Evolutionary conservation across 1,140 invertebrate species (phyloP).

Genomic region (Teleogryllus occipitalis): DNA sequence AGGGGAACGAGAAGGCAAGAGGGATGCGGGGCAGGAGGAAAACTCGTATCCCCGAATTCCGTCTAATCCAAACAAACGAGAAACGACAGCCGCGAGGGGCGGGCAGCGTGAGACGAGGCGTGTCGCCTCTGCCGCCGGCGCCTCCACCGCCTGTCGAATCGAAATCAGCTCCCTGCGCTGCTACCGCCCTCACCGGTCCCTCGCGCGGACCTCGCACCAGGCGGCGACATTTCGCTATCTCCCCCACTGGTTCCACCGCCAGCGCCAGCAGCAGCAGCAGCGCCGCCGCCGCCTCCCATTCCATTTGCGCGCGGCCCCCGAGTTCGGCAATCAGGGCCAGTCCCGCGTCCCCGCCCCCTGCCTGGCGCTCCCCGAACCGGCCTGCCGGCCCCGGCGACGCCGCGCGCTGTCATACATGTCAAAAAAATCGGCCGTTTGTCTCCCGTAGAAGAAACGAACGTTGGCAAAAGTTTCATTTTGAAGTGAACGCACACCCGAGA

Average conservation of each 20-base stretch:
- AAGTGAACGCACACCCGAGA: background rate
- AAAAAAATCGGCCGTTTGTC: background rate
- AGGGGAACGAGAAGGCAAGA: too few species aligned
- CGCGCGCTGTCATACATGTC: background rate
- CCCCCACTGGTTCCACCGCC: too few species aligned
- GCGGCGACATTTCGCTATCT: too few species aligned
- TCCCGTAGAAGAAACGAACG: background rate
- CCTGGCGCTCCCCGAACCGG: background rate
- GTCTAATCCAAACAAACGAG: background rate
- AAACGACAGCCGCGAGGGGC: background rate
- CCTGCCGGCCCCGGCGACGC: too few species aligned
- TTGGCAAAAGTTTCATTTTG: conserved; percentile 1
- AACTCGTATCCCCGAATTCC: background rate
- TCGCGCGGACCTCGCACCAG: too few species aligned
- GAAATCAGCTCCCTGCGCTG: too few species aligned
- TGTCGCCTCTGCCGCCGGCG: background rate
- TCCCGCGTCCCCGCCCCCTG: too few species aligned
- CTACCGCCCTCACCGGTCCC: background rate
- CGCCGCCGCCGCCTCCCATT: too few species aligned
- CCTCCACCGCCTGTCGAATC: background rate
- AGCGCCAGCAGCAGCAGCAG: too few species aligned
- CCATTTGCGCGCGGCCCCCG: background rate
- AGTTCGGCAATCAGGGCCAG: background rate
- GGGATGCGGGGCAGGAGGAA: too few species aligned
- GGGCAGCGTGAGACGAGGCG: background rate